Conservation (phyloP, 2,888 invertebrate genomes). For the Drosophila imparisetae region DNA sequence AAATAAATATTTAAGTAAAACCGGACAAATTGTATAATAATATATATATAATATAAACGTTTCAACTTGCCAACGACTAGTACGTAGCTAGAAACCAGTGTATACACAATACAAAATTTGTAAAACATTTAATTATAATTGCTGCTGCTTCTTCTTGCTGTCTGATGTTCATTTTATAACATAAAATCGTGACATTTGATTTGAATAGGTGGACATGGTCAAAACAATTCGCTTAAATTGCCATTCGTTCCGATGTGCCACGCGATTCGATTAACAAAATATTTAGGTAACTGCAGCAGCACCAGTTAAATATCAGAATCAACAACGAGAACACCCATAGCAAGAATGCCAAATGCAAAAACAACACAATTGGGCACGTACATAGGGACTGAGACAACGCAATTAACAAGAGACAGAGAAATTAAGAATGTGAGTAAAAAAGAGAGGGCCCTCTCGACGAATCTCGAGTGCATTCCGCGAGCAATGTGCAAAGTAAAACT, state of each 20-base stretch:
- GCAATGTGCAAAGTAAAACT: constrained; percentile 31
- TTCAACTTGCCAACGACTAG: constrained; percentile 4
- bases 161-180: neutral
- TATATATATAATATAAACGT: neutral
- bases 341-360: constrained; percentile 27
- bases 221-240: constrained; percentile 70
- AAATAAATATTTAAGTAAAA: neutral
- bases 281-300: constrained; percentile 24
- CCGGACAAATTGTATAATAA: neutral
- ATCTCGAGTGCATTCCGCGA: constrained; percentile 18
- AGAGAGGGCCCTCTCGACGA: neutral
- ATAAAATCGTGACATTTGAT: constrained; percentile 43
- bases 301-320: constrained; percentile 13
- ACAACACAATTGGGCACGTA: constrained; percentile 56
- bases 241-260: constrained; percentile 43
- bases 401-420: constrained; percentile 19
- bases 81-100: constrained; percentile 7
- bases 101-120: constrained; percentile 5
- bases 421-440: neutral
- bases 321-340: constrained; percentile 20
- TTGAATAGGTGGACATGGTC: constrained; percentile 36
- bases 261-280: constrained; percentile 41
- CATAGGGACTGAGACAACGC: neutral
- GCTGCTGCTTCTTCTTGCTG: constrained; percentile 6
- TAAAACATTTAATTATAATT: constrained; percentile 5